Base-by-base conservation (phyloP, 2,113 vertebrate species). In the Oostethus manadensis region DNA sequence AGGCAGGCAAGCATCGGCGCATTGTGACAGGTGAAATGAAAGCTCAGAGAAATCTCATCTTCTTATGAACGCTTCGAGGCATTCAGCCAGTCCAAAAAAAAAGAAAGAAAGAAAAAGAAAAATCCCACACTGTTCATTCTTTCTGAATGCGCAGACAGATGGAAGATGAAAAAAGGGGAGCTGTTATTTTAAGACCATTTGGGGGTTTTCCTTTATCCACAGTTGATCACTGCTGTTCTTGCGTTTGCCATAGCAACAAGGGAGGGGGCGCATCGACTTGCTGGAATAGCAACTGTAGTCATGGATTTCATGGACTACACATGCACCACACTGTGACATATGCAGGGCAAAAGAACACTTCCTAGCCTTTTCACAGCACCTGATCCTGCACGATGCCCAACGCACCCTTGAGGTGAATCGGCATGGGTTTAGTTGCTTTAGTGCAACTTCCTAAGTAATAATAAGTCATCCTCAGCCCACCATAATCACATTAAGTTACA, bases 21-120 rank as follows among this genome's bases (percentile, higher is more conserved):
- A 87, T 87, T 89, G 84, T 88, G 87, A 89, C 77, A 81, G 81
- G 74, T 85, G 77, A 88, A 89, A 90, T 89, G 84, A 89, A 90
- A 89, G 80, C 77, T 65, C 60, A 82, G 62, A 86, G 86, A 85
- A 87, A 89, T 88, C 86, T 89, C 86, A 88, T 89, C 84, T 89
- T 87, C 80, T 80, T 84, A 84, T 87, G 83, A 86, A 86, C 73
- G 81, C 82, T 84, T 55, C 45, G 50, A 84, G 82, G 79, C 87
- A 82, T 85, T 87, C 79, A 84, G 71, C 74, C 84, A 73, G 78
- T 84, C 71, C 77, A 77, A 85, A 77, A 68, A 49, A 42, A 42
- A 42, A 42, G 11, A 40, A 45, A 4, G 22, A n/a, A 22, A 23
- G 26, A 29, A 3, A 49, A 8, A 51, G 51, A 54, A 29, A 54